A percentile compares a stretch with the other conserved stretches of the same genome.
Conservation (phyloP, 1,140 invertebrate species). For the Nomia melanderi region DNA sequence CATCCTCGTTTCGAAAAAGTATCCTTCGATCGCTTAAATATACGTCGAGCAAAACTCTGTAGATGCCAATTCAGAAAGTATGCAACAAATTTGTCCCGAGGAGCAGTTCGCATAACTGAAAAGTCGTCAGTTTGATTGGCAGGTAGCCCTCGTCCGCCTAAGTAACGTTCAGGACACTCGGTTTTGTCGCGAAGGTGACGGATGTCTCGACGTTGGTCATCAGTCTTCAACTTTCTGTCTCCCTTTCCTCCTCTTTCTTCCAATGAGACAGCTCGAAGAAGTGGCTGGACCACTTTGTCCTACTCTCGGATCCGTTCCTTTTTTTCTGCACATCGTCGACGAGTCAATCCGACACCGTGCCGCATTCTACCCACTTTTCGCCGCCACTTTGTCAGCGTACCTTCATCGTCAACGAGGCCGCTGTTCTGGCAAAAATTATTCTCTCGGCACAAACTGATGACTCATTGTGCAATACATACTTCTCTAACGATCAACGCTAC, state of each 20-base stretch:
- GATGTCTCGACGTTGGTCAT: slow-evolving; percentile 74
- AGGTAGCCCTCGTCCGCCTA: slow-evolving; percentile 36
- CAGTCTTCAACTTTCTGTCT: slow-evolving; percentile 67
- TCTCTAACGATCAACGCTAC: no score
- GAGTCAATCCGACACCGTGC: slow-evolving; percentile 78
- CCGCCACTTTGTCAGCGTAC: slow-evolving; percentile 62
- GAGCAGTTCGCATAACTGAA: not conserved
- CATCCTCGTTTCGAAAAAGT: no score
- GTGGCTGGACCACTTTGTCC: slow-evolving; percentile 79
- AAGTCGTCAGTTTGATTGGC: slow-evolving; percentile 47
- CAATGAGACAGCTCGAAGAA: slow-evolving; percentile 70
- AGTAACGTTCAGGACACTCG: slow-evolving; percentile 67
- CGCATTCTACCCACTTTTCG: slow-evolving; percentile 72
- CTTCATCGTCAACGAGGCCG: slow-evolving; percentile 1
- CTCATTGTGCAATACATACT: not conserved
- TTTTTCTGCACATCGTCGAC: slow-evolving; percentile 69
- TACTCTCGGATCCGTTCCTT: slow-evolving; percentile 47
- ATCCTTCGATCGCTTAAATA: no score
- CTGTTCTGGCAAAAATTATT: not conserved
- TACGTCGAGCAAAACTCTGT: not conserved
- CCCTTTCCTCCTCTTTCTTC: slow-evolving; percentile 1
- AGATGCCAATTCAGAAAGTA: not conserved
- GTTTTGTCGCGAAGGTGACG: slow-evolving; percentile 77
- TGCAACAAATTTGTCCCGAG: slow-evolving; percentile 12
- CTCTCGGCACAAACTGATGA: not conserved